Evolutionary conservation across 2,113 vertebrate species (phyloP), one percentile per base, ranked within the genome.

Genomic region (Holacanthus passer): DNA sequence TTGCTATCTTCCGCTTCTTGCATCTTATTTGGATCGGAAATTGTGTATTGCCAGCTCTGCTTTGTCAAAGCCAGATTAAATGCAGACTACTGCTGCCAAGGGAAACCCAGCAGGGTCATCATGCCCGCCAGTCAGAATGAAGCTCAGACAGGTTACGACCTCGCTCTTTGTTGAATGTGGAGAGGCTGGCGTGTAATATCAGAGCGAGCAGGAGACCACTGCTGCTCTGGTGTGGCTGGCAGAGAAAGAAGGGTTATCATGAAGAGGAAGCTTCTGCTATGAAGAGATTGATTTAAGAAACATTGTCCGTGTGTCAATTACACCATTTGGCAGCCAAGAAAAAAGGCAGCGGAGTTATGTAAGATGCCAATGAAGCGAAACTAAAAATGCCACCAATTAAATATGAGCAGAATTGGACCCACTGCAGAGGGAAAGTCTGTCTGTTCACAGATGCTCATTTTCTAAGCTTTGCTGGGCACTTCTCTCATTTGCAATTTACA

Each of bases 161-260:
- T 87, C 73, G 37, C 65, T 89, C 84, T 90, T 92, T 89, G 84
- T 90, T 84, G 67, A 78, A 87, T 71, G 73, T 77, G 62, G 59
- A 50, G 66, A 73, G 55, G 37, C 63, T 86, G 65, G 32, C 7
- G 24, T 68, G 64, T 56, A 74, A 72, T 81, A 86, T 82, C 41
- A 78, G 39, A 86, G 69, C 31, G 37, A 86, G 56, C 52, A 74
- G 43, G 48, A 52, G 45, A 29, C n/a, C 3, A 7, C 39, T 16
- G 24, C 66, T 73, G 13, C 45, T 78, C 62, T 16, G 3, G 53
- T 62, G 20, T 20, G 66, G 8, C 68, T 53, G 79, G 20, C 55
- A 70, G 27, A 31, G 39, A 13, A 31, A 76, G 66, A 76, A 45
- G 17, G 71, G 20, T 50, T 27, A 85, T 77, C 39, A 59, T 78